Evolutionary conservation across 2,113 vertebrate genomes (phyloP), one percentile per base, ranked within the genome.

Genomic region (Anolis sagrei): DNA sequence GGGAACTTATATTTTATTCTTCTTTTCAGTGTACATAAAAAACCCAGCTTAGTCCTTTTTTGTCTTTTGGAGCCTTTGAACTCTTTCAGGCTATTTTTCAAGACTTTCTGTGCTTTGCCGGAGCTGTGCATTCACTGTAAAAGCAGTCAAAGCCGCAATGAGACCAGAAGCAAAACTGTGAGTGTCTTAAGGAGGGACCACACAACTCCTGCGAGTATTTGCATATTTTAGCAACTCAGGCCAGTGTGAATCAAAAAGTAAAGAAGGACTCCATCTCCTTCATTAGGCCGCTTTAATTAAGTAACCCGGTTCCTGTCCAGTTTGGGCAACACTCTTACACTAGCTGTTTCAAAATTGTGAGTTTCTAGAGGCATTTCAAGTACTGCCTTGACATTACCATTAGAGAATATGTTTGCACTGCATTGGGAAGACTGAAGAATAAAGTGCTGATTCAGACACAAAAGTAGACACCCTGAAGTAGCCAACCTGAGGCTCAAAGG

Each of bases 11-110:
- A 99, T 99, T 98, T 98, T 97, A 98, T 98, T 98, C 97, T 98
- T 98, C 98, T 98, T 98, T 99, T 99, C 98, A 99, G 98, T 98
- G 97, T 99, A 99, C 98, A 98, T 98, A 98, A 98, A 98, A 99
- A 98, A 97, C 98, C 98, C 98, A 98, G 98, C 98, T 99, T 99
- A 99, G 98, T 97, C 97, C 96, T 98, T 98, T 97, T 99, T 99
- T 99, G 98, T 99, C 97, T 98, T 98, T 98, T 98, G 93, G 97
- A 97, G 96, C 97, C 98, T 99, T 99, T 99, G 99, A 99, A 99
- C 97, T 98, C 97, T 97, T 99, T 99, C 98, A 98, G 97, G 97
- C 97, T 97, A 97, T 97, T 98, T 98, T 97, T 97, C 97, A 96
- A 97, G 97, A 98, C 97, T 98, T 98, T 98, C 97, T 98, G 97